These are phyloP conservation scores for Eubucco bourcierii DNA, from an alignment of 2,113 vertebrate genomes.

Conservation along the genomic window DNA sequence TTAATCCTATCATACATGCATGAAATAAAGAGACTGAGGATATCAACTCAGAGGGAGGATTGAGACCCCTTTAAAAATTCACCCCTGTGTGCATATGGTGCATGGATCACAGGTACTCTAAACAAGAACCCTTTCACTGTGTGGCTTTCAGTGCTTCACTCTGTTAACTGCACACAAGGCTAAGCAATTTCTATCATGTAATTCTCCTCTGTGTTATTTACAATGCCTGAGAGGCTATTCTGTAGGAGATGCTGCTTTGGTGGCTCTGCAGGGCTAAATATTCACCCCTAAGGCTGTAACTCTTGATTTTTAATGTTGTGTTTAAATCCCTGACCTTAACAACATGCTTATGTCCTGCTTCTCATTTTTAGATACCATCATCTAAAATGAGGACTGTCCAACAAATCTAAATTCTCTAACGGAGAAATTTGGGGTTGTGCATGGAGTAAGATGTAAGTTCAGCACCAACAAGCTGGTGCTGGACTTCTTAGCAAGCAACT, in stretches of 20 bases:
- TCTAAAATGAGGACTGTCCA: not conserved
- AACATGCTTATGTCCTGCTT: fast-evolving
- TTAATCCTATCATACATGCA: conserved; percentile 56
- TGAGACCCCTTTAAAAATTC: conserved; percentile 70
- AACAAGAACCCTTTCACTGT: not conserved
- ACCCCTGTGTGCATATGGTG: not conserved
- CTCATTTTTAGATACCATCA: not conserved
- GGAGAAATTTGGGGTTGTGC: not conserved
- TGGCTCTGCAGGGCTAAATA: not conserved
- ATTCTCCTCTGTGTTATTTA: not conserved
- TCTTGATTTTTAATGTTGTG: not conserved
- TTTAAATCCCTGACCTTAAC: not conserved
- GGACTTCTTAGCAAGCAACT: not conserved
- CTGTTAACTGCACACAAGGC: not conserved
- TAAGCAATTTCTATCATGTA: not conserved
- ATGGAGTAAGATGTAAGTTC: not conserved
- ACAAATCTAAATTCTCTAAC: not conserved
- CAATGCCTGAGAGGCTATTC: not conserved
- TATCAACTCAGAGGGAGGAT: conserved; percentile 17
- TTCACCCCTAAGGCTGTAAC: not conserved
- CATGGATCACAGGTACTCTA: not conserved
- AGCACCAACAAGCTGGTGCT: not conserved
- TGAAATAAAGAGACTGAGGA: not conserved
- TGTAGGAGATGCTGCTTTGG: not conserved
- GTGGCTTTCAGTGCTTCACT: not conserved